Evolutionary conservation across 2,888 invertebrate species (phyloP).

Genomic region (Callyntrura guangdongensis): DNA sequence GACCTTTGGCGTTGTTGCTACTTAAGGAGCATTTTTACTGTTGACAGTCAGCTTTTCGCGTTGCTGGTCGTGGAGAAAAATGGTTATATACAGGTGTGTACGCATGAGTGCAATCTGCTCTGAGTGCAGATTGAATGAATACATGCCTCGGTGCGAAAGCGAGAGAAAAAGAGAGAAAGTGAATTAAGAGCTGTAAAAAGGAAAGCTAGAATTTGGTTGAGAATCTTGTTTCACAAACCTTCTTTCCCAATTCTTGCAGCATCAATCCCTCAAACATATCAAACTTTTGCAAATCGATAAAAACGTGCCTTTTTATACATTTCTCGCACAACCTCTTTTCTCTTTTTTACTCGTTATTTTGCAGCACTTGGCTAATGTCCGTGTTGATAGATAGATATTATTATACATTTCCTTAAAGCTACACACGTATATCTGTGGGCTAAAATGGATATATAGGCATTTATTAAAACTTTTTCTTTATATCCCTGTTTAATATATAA

Average conservation of each 20-base stretch:
- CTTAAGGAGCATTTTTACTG: neutral
- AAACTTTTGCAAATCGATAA: constrained; percentile 70
- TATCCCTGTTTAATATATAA: neutral
- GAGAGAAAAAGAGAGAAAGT: neutral
- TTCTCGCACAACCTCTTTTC: constrained; percentile 54
- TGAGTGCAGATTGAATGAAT: constrained; percentile 30
- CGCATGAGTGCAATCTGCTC: constrained; percentile 18
- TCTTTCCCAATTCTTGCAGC: constrained; percentile 10
- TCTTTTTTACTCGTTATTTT: constrained; percentile 20
- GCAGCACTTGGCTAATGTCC: neutral
- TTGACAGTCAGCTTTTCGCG: constrained; percentile 1
- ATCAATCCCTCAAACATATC: constrained; percentile 65
- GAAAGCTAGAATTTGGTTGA: constrained; percentile 50
- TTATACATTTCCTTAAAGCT: no score
- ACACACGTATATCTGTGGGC: no score
- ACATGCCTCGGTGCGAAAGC: neutral
- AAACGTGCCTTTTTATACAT: constrained; percentile 71
- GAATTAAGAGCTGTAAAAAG: constrained; percentile 43
- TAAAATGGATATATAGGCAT: neutral
- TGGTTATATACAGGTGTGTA: neutral
- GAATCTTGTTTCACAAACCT: neutral
- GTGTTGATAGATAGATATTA: no score
- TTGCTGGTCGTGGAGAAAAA: neutral
- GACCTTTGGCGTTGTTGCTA: neutral
- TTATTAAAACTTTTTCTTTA: neutral